A percentile compares a stretch with the other conserved stretches of the same genome.
Evolutionary conservation across 35 echinoderm and acorn worm genomes (phyloP).

Genomic region (Lytechinus pictus): DNA sequence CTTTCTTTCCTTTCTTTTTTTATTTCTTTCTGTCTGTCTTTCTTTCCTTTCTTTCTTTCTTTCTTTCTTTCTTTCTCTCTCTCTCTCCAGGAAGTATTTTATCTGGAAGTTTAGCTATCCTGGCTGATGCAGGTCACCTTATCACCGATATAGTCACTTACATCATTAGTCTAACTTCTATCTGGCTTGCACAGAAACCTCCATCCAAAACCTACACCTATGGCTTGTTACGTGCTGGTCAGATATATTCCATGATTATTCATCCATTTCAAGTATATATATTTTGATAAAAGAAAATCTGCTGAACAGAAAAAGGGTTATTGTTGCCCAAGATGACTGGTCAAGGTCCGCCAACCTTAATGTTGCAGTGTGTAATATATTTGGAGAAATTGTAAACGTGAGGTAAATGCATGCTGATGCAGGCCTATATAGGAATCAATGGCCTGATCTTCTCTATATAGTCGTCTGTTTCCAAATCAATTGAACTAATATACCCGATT

Average conservation of each 20-base stretch:
- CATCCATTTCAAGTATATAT: too few relatives aligned
- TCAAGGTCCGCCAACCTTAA: too few relatives aligned
- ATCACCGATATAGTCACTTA: slow-evolving; percentile 66
- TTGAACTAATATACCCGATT: too few relatives aligned
- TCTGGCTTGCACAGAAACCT: slow-evolving; percentile 56
- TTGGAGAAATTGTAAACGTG: too few relatives aligned
- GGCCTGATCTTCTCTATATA: too few relatives aligned
- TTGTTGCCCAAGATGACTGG: too few relatives aligned
- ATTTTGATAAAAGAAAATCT: too few relatives aligned
- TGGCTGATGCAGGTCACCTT: slow-evolving; percentile 80
- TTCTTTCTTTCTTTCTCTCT: background rate
- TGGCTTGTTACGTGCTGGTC: slow-evolving; percentile 74
- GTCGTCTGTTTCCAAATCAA: too few relatives aligned
- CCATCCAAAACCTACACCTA: slow-evolving; percentile 54
- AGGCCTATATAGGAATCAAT: too few relatives aligned
- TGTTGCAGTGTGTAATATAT: too few relatives aligned
- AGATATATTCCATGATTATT: background rate
- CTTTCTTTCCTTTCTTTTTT: background rate
- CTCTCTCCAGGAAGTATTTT: slow-evolving; percentile 58
- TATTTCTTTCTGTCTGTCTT: background rate
- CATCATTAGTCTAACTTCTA: slow-evolving; percentile 58
- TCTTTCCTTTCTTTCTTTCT: background rate
- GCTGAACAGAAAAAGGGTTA: too few relatives aligned
- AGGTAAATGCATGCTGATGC: too few relatives aligned
- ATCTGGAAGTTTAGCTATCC: slow-evolving; percentile 67